phyloP scores from a whole-genome alignment of 2,797 vertebrate genomes.

The Huso huso region DNA sequence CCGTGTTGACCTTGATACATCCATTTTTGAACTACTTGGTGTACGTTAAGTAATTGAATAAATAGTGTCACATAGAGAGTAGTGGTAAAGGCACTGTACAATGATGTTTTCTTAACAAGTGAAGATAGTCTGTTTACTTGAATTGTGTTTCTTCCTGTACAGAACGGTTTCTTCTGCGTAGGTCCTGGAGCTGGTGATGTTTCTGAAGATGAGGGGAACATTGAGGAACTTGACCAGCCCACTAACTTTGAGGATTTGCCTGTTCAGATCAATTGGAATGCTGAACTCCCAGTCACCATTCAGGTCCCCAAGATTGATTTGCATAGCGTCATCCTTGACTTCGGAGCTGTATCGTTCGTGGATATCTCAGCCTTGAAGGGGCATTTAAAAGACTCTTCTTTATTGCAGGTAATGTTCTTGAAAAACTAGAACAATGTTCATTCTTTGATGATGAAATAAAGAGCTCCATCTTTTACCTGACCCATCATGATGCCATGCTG shows the following conservation, averaged over 20 bases:
- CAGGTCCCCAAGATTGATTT: slow-evolving; percentile 62
- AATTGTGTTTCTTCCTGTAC: slow-evolving; percentile 13
- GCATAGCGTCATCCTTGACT: slow-evolving; percentile 87
- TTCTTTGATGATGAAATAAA: slow-evolving; percentile 89
- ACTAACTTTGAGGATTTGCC: slow-evolving; percentile 68
- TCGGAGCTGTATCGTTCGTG: slow-evolving; percentile 86
- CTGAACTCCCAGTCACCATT: slow-evolving; percentile 65
- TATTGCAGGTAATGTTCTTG: slow-evolving; percentile 67
- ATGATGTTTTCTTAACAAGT: no score
- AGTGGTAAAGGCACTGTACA: no score
- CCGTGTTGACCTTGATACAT: no score
- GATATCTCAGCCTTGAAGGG: slow-evolving; percentile 83
- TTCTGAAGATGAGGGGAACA: slow-evolving; percentile 60
- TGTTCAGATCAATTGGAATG: slow-evolving; percentile 69
- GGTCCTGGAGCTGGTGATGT: slow-evolving; percentile 41
- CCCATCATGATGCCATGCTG: slow-evolving; percentile 83
- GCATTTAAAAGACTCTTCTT: slow-evolving; percentile 19
- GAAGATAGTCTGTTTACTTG: no score
- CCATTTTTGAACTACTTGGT: no score
- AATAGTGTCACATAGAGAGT: no score
- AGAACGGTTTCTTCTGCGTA: slow-evolving; percentile 68
- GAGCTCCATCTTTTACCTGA: slow-evolving; percentile 80
- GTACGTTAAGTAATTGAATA: no score
- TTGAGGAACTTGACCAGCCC: slow-evolving; percentile 74
- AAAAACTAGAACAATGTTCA: slow-evolving; percentile 70